A percentile compares a stretch with the other conserved stretches of the same genome.
Evolutionary conservation across 1,140 invertebrate genomes (phyloP).

Genomic region (Pteromalus puparum): DNA sequence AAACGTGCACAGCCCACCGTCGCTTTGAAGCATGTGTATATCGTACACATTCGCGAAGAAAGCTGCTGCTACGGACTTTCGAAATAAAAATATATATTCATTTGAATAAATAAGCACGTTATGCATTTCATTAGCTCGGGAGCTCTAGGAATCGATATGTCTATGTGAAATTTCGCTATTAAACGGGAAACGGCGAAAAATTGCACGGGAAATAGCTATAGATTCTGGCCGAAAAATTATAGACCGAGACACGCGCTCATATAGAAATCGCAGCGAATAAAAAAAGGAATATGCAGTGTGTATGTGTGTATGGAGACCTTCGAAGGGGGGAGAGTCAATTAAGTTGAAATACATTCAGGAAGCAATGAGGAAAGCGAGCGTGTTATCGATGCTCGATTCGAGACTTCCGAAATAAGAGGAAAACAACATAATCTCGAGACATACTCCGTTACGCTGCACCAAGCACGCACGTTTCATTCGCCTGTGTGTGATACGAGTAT

Average conservation of each 20-base stretch:
- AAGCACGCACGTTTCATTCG: too few relatives aligned
- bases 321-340: conserved; percentile 18
- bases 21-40: neutral
- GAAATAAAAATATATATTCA: conserved; percentile 32
- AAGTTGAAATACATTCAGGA: conserved; percentile 52
- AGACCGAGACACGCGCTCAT: conserved; percentile 9
- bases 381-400: conserved; percentile 45
- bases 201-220: conserved; percentile 33
- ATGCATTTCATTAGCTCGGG: conserved; percentile 22
- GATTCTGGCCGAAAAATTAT: conserved; percentile 45
- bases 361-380: conserved; percentile 48
- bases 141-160: conserved; percentile 8
- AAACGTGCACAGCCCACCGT: neutral
- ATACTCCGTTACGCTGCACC: neutral
- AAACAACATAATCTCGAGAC: conserved; percentile 35
- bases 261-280: neutral
- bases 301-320: too few relatives aligned
- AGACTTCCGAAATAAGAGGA: conserved; percentile 51
- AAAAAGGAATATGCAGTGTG: neutral
- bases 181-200: conserved; percentile 10
- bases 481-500: too few relatives aligned
- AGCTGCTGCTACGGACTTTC: conserved; percentile 20
- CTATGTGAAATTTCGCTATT: conserved; percentile 24
- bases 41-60: neutral
- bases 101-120: conserved; percentile 40